Evolutionary conservation across 2,797 vertebrate genomes (phyloP).

Genomic region (Heterohyrax brucei): DNA sequence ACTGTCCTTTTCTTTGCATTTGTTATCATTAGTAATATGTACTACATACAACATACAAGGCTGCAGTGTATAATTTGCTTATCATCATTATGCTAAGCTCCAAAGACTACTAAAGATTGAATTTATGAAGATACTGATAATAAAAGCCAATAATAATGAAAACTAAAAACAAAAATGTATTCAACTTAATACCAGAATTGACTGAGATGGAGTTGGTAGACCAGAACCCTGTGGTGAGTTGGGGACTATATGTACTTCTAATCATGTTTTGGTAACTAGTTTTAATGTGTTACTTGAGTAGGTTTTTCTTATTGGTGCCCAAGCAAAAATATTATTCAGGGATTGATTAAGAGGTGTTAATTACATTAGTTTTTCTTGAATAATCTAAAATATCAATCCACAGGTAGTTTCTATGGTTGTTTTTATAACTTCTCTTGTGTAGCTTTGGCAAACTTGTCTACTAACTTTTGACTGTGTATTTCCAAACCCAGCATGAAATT

Average conservation of each 20-base stretch:
- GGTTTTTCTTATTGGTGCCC: constrained; percentile 89
- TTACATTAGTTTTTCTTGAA: constrained; percentile 99
- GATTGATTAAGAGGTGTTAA: constrained; percentile 95
- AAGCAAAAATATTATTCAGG: constrained; percentile 81
- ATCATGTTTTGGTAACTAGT: neutral
- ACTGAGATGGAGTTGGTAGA: no score
- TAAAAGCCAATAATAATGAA: no score
- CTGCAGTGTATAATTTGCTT: no score
- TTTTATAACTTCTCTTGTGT: constrained; percentile 96
- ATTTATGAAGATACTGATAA: no score
- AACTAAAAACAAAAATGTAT: no score
- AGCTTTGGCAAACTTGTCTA: constrained; percentile 99
- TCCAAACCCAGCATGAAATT: constrained; percentile 99
- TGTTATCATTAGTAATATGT: no score
- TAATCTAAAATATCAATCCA: constrained; percentile 99
- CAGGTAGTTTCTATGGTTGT: constrained; percentile 99
- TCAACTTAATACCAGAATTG: no score
- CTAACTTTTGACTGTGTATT: constrained; percentile 98
- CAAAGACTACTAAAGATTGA: no score
- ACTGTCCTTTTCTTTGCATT: no score
- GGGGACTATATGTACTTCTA: neutral
- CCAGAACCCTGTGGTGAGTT: no score
- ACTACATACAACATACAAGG: no score
- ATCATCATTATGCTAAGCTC: no score
- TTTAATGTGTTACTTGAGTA: constrained; percentile 86